Base-by-base conservation (phyloP, 2,888 invertebrate species). In the Lycaena phlaeas region DNA sequence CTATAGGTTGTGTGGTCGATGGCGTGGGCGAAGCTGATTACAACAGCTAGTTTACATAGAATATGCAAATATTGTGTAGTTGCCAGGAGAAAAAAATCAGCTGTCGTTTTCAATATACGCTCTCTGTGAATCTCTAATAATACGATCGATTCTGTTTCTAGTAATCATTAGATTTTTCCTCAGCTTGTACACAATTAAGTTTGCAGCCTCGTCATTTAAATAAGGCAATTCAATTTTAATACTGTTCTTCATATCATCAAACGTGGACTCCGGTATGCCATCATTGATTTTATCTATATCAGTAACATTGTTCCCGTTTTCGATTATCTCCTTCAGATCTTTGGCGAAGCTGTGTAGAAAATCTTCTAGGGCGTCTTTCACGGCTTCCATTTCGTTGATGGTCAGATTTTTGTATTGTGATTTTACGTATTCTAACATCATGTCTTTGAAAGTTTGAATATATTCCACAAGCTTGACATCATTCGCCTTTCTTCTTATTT, bases 261-360 rank as follows among this genome's bases (percentile, higher is more conserved):
- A 60, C 12, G 50, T 54, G 1, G 44, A 39, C 17, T 59, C 52
- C 0, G 51, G 45, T 17, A 54, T 11, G 1, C 54, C 59, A 12
- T 59, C 57, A 3, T 56, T 40, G 9, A 51, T 27, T 7, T 36
- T 43, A 38, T 42, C 44, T 2, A 42, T 42, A 9, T 40, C 38
- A 4, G 27, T 36, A 1, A 10, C 4, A 12, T 43, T 43, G 0
- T 44, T 38, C 2, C 44, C 41, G 1, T 41, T 39, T 1, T 55
- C 48, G 0, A 63, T 38, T 0, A 60, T 49, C 6, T 58, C 51
- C 28, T 46, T 53, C 0, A 66, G 27, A 25, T 64, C 63, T 5
- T 40, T 48, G 0, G 61, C 59, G 37, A 66, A 59, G 4, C 51
- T 52, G 2, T 48, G 48, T 1, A 64, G 34, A 28, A 64, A 64